A percentile compares a stretch with the other conserved stretches of the same genome.
Evolutionary conservation across 2,888 invertebrate genomes (phyloP).

Genomic region (Rapana venosa): DNA sequence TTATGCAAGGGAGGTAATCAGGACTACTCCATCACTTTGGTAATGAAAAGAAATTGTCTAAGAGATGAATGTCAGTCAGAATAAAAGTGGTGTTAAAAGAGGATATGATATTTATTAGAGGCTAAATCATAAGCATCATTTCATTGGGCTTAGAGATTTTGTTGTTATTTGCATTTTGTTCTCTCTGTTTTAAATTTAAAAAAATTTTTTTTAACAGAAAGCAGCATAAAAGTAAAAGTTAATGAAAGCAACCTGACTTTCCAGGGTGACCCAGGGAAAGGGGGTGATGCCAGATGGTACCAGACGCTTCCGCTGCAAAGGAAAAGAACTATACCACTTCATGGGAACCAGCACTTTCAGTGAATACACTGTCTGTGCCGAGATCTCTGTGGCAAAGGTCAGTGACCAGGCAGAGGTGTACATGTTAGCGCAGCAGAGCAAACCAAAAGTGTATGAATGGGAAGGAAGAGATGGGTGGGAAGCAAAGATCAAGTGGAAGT

Average conservation of each 20-base stretch:
- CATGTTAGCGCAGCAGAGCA: too few relatives aligned
- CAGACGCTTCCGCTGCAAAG: constrained; percentile 77
- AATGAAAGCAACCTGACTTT: neutral
- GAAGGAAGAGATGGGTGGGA: too few relatives aligned
- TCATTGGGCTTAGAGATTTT: neutral
- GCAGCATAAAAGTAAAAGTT: too few relatives aligned
- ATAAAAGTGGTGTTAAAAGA: too few relatives aligned
- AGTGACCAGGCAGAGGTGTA: neutral
- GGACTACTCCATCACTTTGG: too few relatives aligned
- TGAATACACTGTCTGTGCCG: constrained; percentile 79
- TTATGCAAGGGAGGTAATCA: too few relatives aligned
- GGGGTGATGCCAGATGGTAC: constrained; percentile 79
- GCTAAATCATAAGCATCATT: too few relatives aligned
- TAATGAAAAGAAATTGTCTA: too few relatives aligned
- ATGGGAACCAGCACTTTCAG: constrained; percentile 78
- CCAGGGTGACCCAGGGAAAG: constrained; percentile 51
- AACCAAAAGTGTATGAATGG: too few relatives aligned
- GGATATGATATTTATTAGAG: too few relatives aligned
- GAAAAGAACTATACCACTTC: constrained; percentile 77
- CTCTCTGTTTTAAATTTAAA: neutral
- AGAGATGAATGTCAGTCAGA: too few relatives aligned
- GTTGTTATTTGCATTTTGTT: neutral
- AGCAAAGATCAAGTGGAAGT: too few relatives aligned
- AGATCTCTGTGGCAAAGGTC: constrained; percentile 95
- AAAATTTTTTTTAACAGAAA: neutral